Evolutionary conservation across 2,113 vertebrate genomes (phyloP).

Genomic region (Tachuris rubrigastra): DNA sequence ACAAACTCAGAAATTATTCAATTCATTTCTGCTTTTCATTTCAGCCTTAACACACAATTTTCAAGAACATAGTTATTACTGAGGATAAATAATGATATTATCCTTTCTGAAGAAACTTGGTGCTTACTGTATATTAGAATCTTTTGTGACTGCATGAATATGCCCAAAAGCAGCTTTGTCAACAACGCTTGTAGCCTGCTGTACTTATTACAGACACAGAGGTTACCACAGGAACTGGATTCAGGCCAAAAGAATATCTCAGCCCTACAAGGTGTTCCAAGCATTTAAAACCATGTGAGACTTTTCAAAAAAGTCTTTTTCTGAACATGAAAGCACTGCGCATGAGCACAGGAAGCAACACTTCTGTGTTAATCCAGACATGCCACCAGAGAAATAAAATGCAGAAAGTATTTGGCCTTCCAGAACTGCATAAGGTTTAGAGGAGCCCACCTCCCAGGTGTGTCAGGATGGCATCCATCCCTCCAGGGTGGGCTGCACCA

Average conservation of each 20-base stretch:
- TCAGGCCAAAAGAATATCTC: background rate
- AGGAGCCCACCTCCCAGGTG: background rate
- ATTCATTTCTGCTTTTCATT: background rate
- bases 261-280: background rate
- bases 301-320: background rate
- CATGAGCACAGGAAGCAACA: background rate
- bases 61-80: background rate
- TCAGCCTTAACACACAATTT: background rate
- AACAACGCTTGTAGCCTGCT: background rate
- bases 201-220: background rate
- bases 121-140: background rate
- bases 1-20: background rate
- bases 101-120: background rate
- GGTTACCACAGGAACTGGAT: background rate
- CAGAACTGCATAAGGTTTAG: background rate
- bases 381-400: background rate
- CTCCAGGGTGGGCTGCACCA: fast-evolving
- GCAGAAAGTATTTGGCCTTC: too few relatives aligned
- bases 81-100: background rate
- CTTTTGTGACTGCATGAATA: background rate
- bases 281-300: background rate
- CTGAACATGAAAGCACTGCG: background rate
- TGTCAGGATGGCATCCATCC: background rate
- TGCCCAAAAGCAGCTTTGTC: background rate
- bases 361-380: background rate